Percentiles rank a stretch among this genome's conserved stretches.
These are phyloP conservation scores for Leuciscus waleckii DNA, from an alignment of 2,797 vertebrate genomes.

Conservation along the genomic window DNA sequence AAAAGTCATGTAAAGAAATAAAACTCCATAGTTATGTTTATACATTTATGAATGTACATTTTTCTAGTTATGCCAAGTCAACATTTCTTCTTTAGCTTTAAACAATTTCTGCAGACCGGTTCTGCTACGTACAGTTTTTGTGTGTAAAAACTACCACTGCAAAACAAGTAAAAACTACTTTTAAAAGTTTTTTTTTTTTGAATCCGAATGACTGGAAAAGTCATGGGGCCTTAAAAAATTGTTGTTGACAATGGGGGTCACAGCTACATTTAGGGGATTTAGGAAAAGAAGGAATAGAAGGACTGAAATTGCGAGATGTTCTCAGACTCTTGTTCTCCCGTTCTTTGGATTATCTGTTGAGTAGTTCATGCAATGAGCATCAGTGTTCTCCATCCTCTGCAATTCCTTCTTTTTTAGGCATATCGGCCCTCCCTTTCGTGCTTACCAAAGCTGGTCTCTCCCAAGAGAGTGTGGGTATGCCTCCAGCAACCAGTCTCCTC, in stretches of 20 bases:
- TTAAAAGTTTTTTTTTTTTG: not conserved
- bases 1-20: not conserved
- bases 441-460: slow-evolving; percentile 47
- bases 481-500: slow-evolving; percentile 18
- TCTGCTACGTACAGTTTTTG: no score
- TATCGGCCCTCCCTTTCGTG: slow-evolving; percentile 9
- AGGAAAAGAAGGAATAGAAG: slow-evolving; percentile 45
- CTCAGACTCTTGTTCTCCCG: not conserved
- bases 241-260: not conserved
- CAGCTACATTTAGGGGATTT: slow-evolving; percentile 38
- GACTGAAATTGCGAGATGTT: slow-evolving; percentile 38
- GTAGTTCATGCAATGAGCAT: slow-evolving; percentile 31
- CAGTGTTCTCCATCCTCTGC: slow-evolving; percentile 1
- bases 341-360: not conserved
- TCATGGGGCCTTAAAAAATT: not conserved
- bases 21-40: not conserved
- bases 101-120: no score
- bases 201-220: not conserved
- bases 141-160: no score
- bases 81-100: no score
- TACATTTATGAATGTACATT: not conserved
- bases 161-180: not conserved
- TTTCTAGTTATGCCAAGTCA: not conserved
- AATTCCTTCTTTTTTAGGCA: slow-evolving; percentile 9
- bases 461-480: slow-evolving; percentile 44